Base-by-base conservation (phyloP, 2,113 vertebrate species). In the Neotoma lepida region DNA sequence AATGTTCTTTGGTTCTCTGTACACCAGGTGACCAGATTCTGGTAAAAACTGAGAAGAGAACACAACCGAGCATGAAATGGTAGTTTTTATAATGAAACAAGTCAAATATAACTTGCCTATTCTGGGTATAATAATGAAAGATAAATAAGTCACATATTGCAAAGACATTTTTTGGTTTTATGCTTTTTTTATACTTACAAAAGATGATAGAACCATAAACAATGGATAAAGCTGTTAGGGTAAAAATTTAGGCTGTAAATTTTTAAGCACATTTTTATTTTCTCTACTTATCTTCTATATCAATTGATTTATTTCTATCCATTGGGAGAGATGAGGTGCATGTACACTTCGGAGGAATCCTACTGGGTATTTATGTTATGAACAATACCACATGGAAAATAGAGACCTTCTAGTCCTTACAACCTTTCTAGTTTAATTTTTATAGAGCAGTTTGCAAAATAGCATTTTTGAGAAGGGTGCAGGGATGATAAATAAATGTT, bases 31-130 rank as follows among this genome's bases (percentile, higher is more conserved):
- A 95, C 8, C 9, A 35, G 26, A 20, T 56, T 84, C 63, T 91
- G 68, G 24, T 82, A 70, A 91, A 85, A 93, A 51, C 0, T 24
- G 84, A 51, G 76, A 4, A n/a, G n/a, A 30, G 24, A 71, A 64
- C 9, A 18, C 2, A 94, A 1, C 26, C 44, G 9, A 82, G 8
- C 17, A n/a, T 74, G 15, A 94, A 96, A 80, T 39, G 28, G 4
- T 63, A 80, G 22, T 70, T 78, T 94, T 89, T 89, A 46, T 64
- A 93, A 84, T 82, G 17, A 91, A 44, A 46, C 18, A 73, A 49
- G 33, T 8, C 10, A 80, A 0, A 30, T 7, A 35, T 5, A 61
- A 1, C 41, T 78, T 71, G 13, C 17, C 35, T 87, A 73, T 84
- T 66, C 39, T 71, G 81, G 39, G 66, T 84, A 41, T 9, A 66